phyloP scores from a whole-genome alignment of 2,888 invertebrate species.

The Noctua comes region DNA sequence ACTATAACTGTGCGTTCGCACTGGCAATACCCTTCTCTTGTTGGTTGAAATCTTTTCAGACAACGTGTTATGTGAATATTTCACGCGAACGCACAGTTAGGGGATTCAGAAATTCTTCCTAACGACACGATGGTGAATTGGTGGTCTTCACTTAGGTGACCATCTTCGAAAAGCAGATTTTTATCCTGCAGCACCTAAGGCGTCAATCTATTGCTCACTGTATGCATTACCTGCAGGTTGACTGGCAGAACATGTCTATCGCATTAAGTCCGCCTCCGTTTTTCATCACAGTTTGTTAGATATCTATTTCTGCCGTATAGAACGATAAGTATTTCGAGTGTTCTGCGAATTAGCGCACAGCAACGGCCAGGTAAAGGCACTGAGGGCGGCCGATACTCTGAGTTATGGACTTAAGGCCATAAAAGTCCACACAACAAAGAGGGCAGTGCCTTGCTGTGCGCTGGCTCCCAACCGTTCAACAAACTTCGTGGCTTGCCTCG shows the following conservation, averaged over 20 bases:
- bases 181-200: no score
- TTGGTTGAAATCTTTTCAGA: background rate
- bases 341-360: conserved; percentile 19
- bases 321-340: conserved; percentile 14
- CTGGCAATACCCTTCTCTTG: background rate
- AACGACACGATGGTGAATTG: background rate
- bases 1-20: no score
- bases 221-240: no score
- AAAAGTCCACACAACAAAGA: conserved; percentile 17
- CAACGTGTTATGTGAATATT: background rate
- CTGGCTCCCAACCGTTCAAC: no score
- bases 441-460: background rate
- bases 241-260: no score
- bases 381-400: background rate
- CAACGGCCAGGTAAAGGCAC: background rate
- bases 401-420: conserved; percentile 15
- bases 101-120: background rate
- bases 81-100: background rate
- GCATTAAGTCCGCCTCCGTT: no score
- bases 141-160: no score
- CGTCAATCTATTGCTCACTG: no score
- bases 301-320: background rate
- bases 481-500: conserved; percentile 4
- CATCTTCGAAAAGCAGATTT: no score
- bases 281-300: no score